Evolutionary conservation across 2,888 invertebrate genomes (phyloP).

Genomic region (Trichogramma evanescens): DNA sequence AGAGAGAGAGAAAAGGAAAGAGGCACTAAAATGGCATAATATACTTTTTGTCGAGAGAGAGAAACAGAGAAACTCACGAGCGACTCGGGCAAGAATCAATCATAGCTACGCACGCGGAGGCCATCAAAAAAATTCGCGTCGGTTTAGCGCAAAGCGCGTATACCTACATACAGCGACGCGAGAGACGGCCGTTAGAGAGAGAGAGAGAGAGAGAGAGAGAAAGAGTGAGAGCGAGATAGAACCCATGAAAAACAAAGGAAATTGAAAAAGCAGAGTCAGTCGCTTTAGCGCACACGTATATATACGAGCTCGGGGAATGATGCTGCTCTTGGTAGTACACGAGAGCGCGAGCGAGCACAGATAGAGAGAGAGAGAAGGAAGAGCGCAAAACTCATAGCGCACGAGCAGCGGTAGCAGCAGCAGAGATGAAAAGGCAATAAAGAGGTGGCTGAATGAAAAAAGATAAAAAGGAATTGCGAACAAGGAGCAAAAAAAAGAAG

Average conservation of each 20-base stretch:
- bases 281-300: too few species aligned
- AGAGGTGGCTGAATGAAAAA: slow-evolving; percentile 20
- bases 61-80: too few species aligned
- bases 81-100: too few species aligned
- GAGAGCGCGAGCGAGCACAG: background rate
- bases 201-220: slow-evolving; percentile 11
- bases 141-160: too few species aligned
- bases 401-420: slow-evolving; percentile 29
- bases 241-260: too few species aligned
- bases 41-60: too few species aligned
- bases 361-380: slow-evolving; percentile 5
- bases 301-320: too few species aligned
- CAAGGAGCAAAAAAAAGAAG: background rate
- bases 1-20: background rate
- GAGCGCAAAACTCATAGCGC: slow-evolving; percentile 4
- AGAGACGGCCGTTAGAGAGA: background rate
- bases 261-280: too few species aligned
- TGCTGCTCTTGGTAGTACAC: background rate
- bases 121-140: too few species aligned
- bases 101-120: too few species aligned
- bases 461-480: background rate
- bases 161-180: too few species aligned
- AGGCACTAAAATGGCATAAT: slow-evolving; percentile 2
- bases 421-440: slow-evolving; percentile 2
- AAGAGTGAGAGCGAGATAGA: slow-evolving; percentile 4